Conservation (phyloP, 2,888 invertebrate species). For the Gari tellinella region DNA sequence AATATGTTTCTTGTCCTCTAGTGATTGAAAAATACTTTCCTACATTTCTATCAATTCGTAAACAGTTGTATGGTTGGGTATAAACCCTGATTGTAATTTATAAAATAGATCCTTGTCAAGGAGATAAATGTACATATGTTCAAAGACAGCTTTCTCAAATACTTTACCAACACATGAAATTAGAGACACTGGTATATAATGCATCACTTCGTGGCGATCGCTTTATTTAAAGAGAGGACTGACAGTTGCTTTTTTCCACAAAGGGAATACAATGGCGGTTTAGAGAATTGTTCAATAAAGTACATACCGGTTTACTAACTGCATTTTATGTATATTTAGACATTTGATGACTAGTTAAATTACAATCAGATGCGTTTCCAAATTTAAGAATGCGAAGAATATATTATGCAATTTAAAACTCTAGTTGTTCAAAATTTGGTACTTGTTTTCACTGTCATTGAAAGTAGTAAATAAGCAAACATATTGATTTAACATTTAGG, state of each 20-base stretch:
- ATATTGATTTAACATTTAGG: too few relatives aligned
- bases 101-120: background rate
- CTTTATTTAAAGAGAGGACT: background rate
- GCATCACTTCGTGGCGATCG: background rate
- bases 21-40: background rate
- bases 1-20: background rate
- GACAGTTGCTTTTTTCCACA: slow-evolving; percentile 2
- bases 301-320: background rate
- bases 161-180: slow-evolving; percentile 2
- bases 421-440: too few relatives aligned
- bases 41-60: background rate
- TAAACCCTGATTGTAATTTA: background rate
- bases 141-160: background rate
- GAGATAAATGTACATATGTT: background rate
- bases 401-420: too few relatives aligned
- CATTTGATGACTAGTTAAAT: background rate
- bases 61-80: slow-evolving; percentile 1
- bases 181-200: slow-evolving; percentile 3
- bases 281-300: background rate
- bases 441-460: too few relatives aligned
- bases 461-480: too few relatives aligned
- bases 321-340: background rate
- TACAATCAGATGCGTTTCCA: background rate
- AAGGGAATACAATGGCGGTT: background rate
- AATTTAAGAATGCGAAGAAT: too few relatives aligned